Base-by-base conservation (phyloP, 1,140 invertebrate species). In the Drosophila triauraria region DNA sequence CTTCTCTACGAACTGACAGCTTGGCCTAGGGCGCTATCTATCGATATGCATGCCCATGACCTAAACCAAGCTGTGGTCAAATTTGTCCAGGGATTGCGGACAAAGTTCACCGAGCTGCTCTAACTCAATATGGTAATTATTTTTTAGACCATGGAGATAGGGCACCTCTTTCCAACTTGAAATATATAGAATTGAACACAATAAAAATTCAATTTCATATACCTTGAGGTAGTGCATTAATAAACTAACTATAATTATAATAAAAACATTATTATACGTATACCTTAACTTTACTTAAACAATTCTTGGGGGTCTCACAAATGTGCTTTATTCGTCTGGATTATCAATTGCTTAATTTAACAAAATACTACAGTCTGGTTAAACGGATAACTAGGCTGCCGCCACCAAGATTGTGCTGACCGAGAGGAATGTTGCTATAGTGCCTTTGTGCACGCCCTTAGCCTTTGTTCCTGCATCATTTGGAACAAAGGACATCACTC, bases 81-180 rank as follows among this genome's bases (percentile, higher is more conserved):
- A 74, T 88, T 80, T 75, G 67, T 70, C 65, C 68, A 62, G 20
- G 30, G 61, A 88, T 56, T 88, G 43, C 30, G 64, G 64, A 57
- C 61, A 75, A 87, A 88, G 71, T 88, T 87, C 78, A 38, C 20
- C 40, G 70, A 61, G 60, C 67, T 50, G 38, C 40, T 43, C 20
- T 44, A 63, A 83, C 78, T 62, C 77, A 88, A 84, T 88, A 87
- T 88, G 80, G 77, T 84, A 87, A 87, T 87, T 88, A 87, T 88
- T 87, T 77, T 78, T 38, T 47, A 17, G 32, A 30, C 59, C 43
- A 40, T 20, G 57, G 10, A 25, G 17, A n/a, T 30, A 32, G 30
- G 38, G 20, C 23, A 13, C 3, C 10, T 53, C 15, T 30, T 25
- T 54, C 30, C 25, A 7, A 13, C 50, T 17, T 27, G 44, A 72